These are phyloP conservation scores for Tretioscincus oriximinensis DNA, from an alignment of 2,113 vertebrate species.

Conservation along the genomic window DNA sequence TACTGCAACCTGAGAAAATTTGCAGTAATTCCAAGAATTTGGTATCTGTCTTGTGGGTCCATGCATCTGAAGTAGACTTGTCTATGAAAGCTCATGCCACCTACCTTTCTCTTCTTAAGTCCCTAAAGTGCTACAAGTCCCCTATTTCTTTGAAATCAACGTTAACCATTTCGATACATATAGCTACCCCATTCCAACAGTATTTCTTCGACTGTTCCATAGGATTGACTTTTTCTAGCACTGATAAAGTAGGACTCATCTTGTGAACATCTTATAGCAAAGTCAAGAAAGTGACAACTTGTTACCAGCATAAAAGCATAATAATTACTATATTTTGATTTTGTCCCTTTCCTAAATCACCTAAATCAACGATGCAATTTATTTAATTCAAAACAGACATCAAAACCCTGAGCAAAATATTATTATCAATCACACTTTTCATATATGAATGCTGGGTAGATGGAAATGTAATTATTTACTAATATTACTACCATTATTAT, in stretches of 20 bases:
- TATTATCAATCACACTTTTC: background rate
- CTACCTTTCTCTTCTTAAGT: no score
- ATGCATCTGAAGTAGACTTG: no score
- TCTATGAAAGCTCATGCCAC: no score
- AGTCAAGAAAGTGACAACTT: background rate
- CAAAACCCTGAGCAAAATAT: background rate
- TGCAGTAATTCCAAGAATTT: no score
- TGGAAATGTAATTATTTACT: background rate
- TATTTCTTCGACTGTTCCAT: background rate
- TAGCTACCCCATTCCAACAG: background rate
- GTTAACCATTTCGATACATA: background rate
- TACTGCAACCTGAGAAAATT: no score
- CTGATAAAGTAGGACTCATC: background rate
- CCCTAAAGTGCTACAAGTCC: no score
- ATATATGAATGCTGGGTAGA: background rate
- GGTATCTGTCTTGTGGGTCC: no score
- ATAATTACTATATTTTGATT: background rate
- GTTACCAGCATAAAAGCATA: background rate
- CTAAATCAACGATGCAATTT: background rate
- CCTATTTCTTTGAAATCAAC: no score
- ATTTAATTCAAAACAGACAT: background rate
- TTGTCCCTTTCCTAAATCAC: no score
- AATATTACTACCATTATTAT: background rate
- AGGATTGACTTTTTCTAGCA: background rate
- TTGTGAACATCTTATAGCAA: background rate